phyloP scores from a whole-genome alignment of 2,113 vertebrate genomes.

The Atlantisia rogersi region DNA sequence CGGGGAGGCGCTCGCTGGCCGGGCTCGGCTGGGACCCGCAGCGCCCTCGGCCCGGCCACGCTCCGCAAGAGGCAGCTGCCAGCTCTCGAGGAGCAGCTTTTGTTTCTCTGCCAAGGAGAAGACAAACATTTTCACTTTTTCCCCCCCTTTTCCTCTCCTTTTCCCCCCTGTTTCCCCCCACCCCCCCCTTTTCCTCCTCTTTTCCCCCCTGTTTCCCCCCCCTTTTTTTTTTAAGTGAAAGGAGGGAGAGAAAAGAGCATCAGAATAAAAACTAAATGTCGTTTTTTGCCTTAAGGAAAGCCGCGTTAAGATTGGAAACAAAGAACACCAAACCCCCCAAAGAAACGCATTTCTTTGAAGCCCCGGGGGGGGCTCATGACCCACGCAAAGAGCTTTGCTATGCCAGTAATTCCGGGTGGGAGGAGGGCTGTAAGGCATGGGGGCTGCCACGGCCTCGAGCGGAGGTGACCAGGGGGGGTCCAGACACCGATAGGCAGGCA shows the following conservation, averaged over 20 bases:
- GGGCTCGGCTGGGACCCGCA: not conserved
- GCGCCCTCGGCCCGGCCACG: not conserved
- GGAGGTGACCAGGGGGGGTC: fast-evolving
- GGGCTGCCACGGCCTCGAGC: not conserved
- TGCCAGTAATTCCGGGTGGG: fast-evolving
- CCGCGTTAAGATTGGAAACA: not conserved
- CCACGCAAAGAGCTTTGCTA: not conserved
- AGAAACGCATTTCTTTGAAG: not conserved
- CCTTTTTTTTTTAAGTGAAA: not conserved
- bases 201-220: too few relatives aligned
- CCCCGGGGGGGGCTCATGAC: fast-evolving
- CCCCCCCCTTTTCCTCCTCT: too few relatives aligned
- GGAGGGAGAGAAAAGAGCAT: not conserved
- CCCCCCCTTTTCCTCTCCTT: too few relatives aligned
- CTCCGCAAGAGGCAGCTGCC: not conserved
- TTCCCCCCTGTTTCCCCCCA: too few relatives aligned
- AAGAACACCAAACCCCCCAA: too few relatives aligned
- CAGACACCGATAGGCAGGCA: fast-evolving
- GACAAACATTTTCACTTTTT: not conserved
- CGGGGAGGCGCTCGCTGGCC: constrained; percentile 75
- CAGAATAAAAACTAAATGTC: not conserved
- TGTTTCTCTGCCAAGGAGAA: not conserved
- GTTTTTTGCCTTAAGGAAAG: not conserved
- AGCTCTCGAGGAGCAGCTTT: not conserved
- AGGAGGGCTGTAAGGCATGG: too few relatives aligned